Percentiles rank a stretch among this genome's conserved stretches.
These are phyloP conservation scores for Slavum lentiscoides DNA, from an alignment of 2,888 invertebrate species.

Conservation along the genomic window DNA sequence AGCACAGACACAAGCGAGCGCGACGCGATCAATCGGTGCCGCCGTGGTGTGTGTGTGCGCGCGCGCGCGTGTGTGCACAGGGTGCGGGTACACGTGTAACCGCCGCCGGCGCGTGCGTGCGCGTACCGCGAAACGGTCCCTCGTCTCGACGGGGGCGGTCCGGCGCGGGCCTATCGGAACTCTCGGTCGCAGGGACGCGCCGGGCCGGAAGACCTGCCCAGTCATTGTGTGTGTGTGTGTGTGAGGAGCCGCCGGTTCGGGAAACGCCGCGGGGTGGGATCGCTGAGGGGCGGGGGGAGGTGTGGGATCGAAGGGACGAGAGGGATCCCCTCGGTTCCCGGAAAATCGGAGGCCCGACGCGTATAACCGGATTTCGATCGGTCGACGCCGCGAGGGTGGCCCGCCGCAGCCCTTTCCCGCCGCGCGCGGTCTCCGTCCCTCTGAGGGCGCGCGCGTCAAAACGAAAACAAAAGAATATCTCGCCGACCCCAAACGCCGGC, in stretches of 20 bases:
- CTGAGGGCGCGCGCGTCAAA: not conserved
- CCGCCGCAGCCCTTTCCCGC: not conserved
- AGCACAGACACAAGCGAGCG: not conserved
- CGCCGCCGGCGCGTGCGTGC: not conserved
- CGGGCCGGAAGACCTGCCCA: slow-evolving; percentile 50
- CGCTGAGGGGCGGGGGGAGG: not conserved
- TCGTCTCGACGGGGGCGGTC: slow-evolving; percentile 35
- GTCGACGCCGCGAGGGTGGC: not conserved
- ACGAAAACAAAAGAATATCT: slow-evolving; percentile 11
- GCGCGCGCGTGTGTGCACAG: not conserved
- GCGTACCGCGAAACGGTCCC: not conserved
- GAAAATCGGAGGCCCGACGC: slow-evolving; percentile 25
- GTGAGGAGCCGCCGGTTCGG: no score
- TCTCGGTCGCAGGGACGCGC: slow-evolving; percentile 5
- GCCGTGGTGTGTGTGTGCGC: not conserved
- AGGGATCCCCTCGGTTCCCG: not conserved
- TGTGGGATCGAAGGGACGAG: not conserved
- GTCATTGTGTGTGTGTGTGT: not conserved
- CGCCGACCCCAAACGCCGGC: no score
- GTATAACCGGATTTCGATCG: slow-evolving; percentile 44
- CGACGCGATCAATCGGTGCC: slow-evolving; percentile 28
- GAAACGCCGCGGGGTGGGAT: not conserved
- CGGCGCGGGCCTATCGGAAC: slow-evolving; percentile 40
- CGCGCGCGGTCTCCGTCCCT: no score
- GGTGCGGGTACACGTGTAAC: slow-evolving; percentile 3